Base-by-base conservation (phyloP, 2,888 invertebrate species). In the Sinhomidia bicolor region DNA sequence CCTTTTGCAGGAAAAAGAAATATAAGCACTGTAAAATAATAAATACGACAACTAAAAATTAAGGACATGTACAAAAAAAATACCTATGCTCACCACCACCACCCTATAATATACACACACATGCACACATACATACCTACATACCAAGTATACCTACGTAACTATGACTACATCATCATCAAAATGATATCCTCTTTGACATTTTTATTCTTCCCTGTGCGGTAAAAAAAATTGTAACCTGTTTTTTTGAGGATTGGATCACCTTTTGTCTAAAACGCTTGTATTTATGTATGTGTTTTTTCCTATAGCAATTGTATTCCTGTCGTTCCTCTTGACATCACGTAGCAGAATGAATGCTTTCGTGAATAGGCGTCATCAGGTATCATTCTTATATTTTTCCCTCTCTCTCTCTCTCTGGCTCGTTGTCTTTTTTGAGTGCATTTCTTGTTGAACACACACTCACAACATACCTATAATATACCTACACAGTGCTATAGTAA, bases 271-370 rank as follows among this genome's bases (percentile, higher is more conserved):
- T n/a, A 23, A 12, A 60, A 60, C 26, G n/a, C 44, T 17, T 20
- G 57, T 51, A 60, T 76, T n/a, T n/a, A n/a, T n/a, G n/a, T n/a
- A n/a, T n/a, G n/a, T n/a, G 23, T 26, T 62, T 78, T 60, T 68
- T 26, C 44, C 29, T 44, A 12, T 14, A 36, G 17, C 65, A 54
- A 85, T 68, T 47, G 36, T 74, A 87, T 81, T 68, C 62, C 62
- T 88, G 88, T 88, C 82, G 17, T 88, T 81, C 62, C 79, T 76
- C 54, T 88, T 88, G 88, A 88, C 88, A 88, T 88, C 76, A 88
- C 82, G 78, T 82, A 65, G 36, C n/a, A 74, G 20, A 51, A 79
- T 32, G 41, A n/a, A n/a, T n/a, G n/a, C 80, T 81, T 74, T 88
- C 36, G 17, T 76, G 74, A 86, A 71, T 74, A 80, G 88, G 88